Conservation (phyloP, 1,140 invertebrate genomes). For the Phymastichus coffea region DNA sequence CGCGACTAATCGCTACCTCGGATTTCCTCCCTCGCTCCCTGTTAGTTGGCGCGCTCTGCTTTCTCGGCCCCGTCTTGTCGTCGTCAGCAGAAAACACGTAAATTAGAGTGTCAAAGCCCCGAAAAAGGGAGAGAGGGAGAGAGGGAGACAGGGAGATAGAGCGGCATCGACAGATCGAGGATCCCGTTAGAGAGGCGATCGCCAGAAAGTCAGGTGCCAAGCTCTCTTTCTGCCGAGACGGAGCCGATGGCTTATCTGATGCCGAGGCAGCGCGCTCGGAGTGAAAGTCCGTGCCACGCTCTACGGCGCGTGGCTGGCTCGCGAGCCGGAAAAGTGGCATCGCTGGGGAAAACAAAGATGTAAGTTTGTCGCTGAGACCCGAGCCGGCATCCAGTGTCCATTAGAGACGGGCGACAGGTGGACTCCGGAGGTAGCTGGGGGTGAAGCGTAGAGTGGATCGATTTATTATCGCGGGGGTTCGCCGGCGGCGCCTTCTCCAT, state of each 20-base stretch:
- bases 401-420: neutral
- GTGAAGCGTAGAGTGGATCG: constrained; percentile 35
- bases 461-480: constrained; percentile 42
- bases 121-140: too few relatives aligned
- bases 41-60: neutral
- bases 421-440: neutral
- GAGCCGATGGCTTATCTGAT: constrained; percentile 10
- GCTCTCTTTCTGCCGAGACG: too few relatives aligned
- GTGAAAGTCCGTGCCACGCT: constrained; percentile 21
- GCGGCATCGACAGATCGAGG: constrained; percentile 1
- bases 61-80: neutral
- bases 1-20: too few relatives aligned
- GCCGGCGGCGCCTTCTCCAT: constrained; percentile 31
- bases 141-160: too few relatives aligned
- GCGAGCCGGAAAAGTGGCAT: neutral
- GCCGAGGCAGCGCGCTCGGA: constrained; percentile 10
- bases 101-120: neutral
- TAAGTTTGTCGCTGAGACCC: neutral
- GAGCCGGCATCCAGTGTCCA: neutral
- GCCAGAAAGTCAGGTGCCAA: constrained; percentile 22
- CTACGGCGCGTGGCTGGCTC: constrained; percentile 18
- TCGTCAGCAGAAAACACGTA: neutral
- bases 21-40: neutral
- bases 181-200: constrained; percentile 24
- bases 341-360: too few relatives aligned